Evolutionary conservation across 2,797 vertebrate species (phyloP).

Genomic region (Premnoplex brunnescens): DNA sequence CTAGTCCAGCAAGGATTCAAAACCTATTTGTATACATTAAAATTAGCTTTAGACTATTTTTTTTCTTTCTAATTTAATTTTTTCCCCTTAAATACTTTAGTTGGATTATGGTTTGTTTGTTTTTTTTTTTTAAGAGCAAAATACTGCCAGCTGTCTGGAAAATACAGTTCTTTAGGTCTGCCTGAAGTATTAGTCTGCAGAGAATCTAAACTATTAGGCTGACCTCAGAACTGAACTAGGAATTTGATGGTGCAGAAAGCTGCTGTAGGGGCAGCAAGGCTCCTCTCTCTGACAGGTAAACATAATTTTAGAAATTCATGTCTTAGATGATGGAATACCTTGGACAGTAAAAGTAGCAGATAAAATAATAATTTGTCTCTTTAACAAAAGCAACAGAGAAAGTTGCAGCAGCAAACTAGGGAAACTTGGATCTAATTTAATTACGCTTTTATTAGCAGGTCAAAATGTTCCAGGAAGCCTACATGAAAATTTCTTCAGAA

Average conservation of each 20-base stretch:
- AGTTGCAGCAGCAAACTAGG: background rate
- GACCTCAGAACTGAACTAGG: background rate
- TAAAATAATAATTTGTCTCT: background rate
- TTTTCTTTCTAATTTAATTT: background rate
- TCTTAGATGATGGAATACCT: background rate
- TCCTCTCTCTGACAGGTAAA: background rate
- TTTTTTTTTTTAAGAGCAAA: background rate
- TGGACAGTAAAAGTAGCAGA: background rate
- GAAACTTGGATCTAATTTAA: background rate
- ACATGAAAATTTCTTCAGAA: background rate
- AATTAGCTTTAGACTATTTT: background rate
- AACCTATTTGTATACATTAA: background rate
- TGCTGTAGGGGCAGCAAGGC: background rate
- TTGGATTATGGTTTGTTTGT: background rate
- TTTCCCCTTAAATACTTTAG: background rate
- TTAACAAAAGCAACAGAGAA: background rate
- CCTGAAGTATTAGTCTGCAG: background rate
- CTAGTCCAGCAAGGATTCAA: conserved; percentile 2
- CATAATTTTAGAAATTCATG: background rate
- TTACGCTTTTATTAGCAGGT: background rate
- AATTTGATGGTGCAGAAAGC: background rate
- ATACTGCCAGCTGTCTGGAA: background rate
- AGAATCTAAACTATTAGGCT: background rate
- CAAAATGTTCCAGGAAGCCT: background rate
- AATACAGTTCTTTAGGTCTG: background rate